These are phyloP conservation scores for Clarias magur DNA, from an alignment of 2,113 vertebrate genomes.

Conservation along the genomic window DNA sequence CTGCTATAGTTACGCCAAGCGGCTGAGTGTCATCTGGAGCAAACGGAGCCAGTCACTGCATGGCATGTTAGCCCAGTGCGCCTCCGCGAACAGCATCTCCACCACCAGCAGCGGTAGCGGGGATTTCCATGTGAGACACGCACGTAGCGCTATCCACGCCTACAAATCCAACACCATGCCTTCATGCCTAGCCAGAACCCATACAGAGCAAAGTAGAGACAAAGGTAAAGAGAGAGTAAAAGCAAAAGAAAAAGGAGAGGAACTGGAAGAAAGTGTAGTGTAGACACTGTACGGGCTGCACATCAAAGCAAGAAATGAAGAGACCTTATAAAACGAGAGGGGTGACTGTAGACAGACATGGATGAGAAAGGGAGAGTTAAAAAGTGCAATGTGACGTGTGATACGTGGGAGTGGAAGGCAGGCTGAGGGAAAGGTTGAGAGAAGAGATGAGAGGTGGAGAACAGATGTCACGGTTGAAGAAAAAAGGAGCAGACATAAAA, in stretches of 20 bases:
- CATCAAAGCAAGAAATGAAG: neutral
- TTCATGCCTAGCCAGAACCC: conserved; percentile 6
- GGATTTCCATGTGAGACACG: conserved; percentile 17
- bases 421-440: conserved; percentile 19
- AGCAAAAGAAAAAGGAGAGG: conserved; percentile 38
- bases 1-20: conserved; percentile 76
- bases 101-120: conserved; percentile 38
- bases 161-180: conserved; percentile 48
- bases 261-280: conserved; percentile 58
- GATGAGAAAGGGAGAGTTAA: conserved; percentile 11
- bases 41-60: conserved; percentile 79
- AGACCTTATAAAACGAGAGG: neutral
- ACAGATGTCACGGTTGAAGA: conserved; percentile 22
- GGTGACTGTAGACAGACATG: conserved; percentile 6
- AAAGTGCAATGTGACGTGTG: conserved; percentile 14
- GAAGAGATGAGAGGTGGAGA: conserved; percentile 4
- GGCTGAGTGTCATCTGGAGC: conserved; percentile 75
- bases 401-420: conserved; percentile 2
- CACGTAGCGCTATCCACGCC: conserved; percentile 40
- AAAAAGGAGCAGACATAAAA: neutral
- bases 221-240: conserved; percentile 38
- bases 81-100: conserved; percentile 53
- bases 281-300: conserved; percentile 25
- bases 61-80: conserved; percentile 70
- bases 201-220: conserved; percentile 16